Conservation (phyloP, 2,113 vertebrate species). For the Bagarius yarrelli region DNA sequence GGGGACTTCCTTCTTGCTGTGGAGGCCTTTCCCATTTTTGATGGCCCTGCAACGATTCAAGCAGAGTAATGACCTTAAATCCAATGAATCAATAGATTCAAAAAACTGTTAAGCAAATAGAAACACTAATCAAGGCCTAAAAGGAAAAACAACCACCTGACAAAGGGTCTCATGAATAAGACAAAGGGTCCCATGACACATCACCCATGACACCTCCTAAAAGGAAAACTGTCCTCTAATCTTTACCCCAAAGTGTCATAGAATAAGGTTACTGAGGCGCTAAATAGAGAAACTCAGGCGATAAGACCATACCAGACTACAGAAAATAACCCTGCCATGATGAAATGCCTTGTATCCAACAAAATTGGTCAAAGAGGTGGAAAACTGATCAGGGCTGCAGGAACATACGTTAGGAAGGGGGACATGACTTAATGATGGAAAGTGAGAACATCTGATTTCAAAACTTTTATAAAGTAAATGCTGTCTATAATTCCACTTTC, state of each 20-base stretch:
- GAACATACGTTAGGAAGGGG: too few species aligned
- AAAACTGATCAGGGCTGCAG: too few species aligned
- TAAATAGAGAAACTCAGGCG: background rate
- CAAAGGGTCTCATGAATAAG: background rate
- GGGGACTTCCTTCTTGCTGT: constrained; percentile 98
- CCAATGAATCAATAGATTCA: background rate
- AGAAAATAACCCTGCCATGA: constrained; percentile 2
- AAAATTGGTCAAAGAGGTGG: too few species aligned
- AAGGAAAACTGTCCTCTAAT: background rate
- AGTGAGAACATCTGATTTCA: too few species aligned
- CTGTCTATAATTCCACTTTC: too few species aligned
- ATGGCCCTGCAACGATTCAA: constrained; percentile 79
- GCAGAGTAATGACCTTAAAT: background rate
- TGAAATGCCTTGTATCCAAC: constrained; percentile 1
- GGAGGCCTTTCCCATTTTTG: constrained; percentile 96
- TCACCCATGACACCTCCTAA: background rate
- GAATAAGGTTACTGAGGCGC: background rate
- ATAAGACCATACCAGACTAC: too few species aligned
- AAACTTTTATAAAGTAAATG: too few species aligned
- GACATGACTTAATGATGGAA: too few species aligned
- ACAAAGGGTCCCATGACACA: background rate
- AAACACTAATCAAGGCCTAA: constrained; percentile 7
- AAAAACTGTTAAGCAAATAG: background rate
- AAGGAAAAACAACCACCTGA: constrained; percentile 23
- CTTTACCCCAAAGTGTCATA: background rate